Evolutionary conservation across 1,140 invertebrate genomes (phyloP).

Genomic region (Drosophila lowei): DNA sequence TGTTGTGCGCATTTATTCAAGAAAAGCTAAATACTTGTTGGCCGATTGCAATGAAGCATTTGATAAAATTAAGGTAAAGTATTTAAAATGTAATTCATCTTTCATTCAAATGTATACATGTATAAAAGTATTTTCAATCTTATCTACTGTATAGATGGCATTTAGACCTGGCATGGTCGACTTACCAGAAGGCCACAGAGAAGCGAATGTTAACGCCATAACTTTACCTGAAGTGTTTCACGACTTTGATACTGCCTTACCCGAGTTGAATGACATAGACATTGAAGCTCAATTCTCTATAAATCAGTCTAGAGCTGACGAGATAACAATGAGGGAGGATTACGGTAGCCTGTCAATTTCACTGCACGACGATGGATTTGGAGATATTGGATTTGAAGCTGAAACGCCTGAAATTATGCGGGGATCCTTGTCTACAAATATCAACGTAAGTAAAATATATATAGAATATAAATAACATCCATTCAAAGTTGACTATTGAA

Average conservation of each 20-base stretch:
- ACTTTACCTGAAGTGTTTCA: constrained; percentile 97
- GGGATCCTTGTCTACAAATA: constrained; percentile 86
- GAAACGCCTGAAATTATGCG: constrained; percentile 94
- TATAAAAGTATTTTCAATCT: neutral
- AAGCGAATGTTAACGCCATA: constrained; percentile 97
- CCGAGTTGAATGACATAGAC: constrained; percentile 98
- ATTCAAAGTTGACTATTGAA: too few species aligned
- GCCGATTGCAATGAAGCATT: constrained; percentile 99
- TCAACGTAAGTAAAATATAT: constrained; percentile 52
- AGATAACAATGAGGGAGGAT: constrained; percentile 99
- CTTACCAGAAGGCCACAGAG: constrained; percentile 97
- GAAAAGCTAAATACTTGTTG: constrained; percentile 99
- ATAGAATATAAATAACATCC: too few species aligned
- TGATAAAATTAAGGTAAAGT: constrained; percentile 96
- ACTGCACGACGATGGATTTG: constrained; percentile 95
- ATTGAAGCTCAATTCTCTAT: constrained; percentile 98
- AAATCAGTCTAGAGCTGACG: constrained; percentile 98
- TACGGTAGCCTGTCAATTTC: constrained; percentile 95
- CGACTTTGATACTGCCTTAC: constrained; percentile 98
- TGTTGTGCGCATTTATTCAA: constrained; percentile 98
- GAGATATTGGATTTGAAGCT: constrained; percentile 96
- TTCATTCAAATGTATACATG: neutral
- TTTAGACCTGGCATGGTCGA: constrained; percentile 99
- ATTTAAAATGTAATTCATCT: neutral
- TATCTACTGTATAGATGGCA: constrained; percentile 88